Evolutionary conservation across 2,113 vertebrate species (phyloP).

Genomic region (Silurus meridionalis): DNA sequence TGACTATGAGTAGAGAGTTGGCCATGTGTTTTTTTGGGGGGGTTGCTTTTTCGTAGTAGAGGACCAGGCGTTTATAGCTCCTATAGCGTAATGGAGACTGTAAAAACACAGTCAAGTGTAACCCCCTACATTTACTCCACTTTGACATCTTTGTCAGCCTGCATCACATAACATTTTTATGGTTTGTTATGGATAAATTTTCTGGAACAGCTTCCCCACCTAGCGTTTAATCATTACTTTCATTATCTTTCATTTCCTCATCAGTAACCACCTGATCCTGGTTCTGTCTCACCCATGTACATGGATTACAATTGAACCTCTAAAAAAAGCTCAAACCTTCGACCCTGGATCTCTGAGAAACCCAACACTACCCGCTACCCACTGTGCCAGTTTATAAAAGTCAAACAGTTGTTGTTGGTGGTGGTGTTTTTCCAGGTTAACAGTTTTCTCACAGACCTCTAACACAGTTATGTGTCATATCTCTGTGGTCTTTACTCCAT

Average conservation of each 20-base stretch:
- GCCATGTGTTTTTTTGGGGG: too few species aligned
- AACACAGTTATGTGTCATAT: slow-evolving; percentile 20
- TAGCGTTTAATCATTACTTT: background rate
- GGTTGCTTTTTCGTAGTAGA: too few species aligned
- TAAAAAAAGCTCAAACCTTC: background rate
- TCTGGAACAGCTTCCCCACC: background rate
- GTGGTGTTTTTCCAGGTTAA: background rate
- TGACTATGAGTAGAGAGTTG: too few species aligned
- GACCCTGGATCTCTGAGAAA: background rate
- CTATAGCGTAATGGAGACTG: background rate
- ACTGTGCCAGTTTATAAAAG: background rate
- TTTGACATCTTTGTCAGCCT: background rate
- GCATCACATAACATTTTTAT: background rate
- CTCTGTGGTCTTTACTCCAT: slow-evolving; percentile 16
- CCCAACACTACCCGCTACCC: background rate
- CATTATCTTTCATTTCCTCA: background rate
- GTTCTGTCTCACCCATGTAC: background rate
- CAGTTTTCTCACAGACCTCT: background rate
- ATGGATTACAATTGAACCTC: background rate
- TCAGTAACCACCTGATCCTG: background rate
- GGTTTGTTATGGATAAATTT: background rate
- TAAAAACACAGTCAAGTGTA: background rate
- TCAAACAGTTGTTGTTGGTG: background rate
- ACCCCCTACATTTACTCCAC: background rate
- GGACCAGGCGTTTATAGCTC: background rate